Evolutionary conservation across 2,888 invertebrate genomes (phyloP), one percentile per base, ranked within the genome.

Genomic region (Dryadula phaetusa): DNA sequence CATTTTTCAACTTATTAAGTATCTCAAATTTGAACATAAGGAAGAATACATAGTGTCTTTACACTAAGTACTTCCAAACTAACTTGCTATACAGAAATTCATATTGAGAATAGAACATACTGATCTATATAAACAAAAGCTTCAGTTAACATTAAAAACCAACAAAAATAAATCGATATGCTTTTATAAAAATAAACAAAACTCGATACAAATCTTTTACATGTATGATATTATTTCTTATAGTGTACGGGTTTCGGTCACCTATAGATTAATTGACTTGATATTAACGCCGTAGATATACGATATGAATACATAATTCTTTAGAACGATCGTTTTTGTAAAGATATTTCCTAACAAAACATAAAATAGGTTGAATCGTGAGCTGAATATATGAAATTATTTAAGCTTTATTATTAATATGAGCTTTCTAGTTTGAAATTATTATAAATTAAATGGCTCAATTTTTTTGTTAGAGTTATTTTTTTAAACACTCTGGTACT

Each of bases 251-350:
- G 46, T 60, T 58, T 66, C 67, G 72, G 69, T 71, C 54, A 63
- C 61, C 67, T 68, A n/a, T 61, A 79, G 80, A 82, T 82, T 76
- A 81, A 79, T 79, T 70, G 75, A 60, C 65, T 34, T 64, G 80
- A 80, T 80, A 76, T 74, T 75, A 70, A 77, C 78, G 77, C 77
- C 69, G 68, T 52, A 54, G 70, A 58, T 61, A 73, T 74, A 72
- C 74, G 78, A 72, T 72, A 67, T 25, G 77, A 77, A 76, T 80
- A 75, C 70, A 69, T 74, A 76, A 74, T 71, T 74, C 64, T 74
- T 68, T 67, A 70, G 71, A 73, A 60, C 10, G 70, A 75, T 70
- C 62, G 54, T 37, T 71, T n/a, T n/a, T 77, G 74, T 71, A 44
- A 58, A 64, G 58, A 58, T 25, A 60, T 62, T 64, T 58, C 64